These are phyloP conservation scores for Amphimedon queenslandica DNA, from an alignment of 37 sponge, comb jelly and placozoan genomes.

Conservation along the genomic window DNA sequence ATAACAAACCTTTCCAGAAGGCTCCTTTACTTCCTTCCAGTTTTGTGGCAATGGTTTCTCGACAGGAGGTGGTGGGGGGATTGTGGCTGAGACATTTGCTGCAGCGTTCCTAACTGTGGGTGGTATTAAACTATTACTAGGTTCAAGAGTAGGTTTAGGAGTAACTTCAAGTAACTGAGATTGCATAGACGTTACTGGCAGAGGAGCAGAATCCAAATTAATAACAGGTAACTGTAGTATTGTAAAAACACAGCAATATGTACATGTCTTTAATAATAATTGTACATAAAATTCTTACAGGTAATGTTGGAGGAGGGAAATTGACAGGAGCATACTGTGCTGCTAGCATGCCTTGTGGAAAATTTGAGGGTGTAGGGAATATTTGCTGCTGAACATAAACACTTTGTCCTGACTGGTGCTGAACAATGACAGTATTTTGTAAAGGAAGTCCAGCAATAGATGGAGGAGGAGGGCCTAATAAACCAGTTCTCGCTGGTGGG, in stretches of 20 bases:
- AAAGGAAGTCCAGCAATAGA: constrained; percentile 11
- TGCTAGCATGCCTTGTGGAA: too few species aligned
- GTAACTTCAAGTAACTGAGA: neutral
- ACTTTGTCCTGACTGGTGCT: constrained; percentile 46
- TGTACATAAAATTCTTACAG: too few species aligned
- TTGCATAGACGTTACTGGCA: neutral
- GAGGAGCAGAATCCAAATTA: too few species aligned
- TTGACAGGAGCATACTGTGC: too few species aligned
- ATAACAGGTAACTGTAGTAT: too few species aligned
- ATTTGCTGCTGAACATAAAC: constrained; percentile 58
- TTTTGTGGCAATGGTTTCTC: constrained; percentile 41
- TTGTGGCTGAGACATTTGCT: neutral
- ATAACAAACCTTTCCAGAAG: constrained; percentile 5
- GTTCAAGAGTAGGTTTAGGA: neutral
- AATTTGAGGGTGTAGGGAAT: neutral
- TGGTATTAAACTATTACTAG: neutral
- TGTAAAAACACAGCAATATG: too few species aligned
- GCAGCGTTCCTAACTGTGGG: neutral
- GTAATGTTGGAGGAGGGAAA: too few species aligned
- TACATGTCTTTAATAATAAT: too few species aligned
- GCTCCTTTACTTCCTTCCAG: constrained; percentile 58
- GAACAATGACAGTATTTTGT: constrained; percentile 48
- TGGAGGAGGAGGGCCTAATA: neutral
- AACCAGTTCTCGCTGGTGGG: too few species aligned
- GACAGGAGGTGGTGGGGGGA: constrained; percentile 37